phyloP scores from a whole-genome alignment of 2,113 vertebrate species.

The Saiga tatarica region DNA sequence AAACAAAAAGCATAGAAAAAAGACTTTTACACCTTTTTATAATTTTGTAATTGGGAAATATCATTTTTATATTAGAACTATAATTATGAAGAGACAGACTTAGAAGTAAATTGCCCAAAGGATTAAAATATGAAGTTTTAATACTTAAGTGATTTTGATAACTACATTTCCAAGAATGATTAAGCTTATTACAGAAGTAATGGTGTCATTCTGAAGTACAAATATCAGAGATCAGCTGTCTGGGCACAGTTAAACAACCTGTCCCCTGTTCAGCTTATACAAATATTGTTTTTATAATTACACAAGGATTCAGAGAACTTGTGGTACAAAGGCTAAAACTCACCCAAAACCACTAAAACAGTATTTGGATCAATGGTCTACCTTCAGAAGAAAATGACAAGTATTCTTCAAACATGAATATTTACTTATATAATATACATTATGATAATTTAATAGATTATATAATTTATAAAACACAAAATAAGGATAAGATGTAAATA shows the following conservation, averaged over 20 bases:
- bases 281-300: slow-evolving; percentile 49
- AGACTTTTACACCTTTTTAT: not conserved
- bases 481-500: not conserved
- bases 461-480: not conserved
- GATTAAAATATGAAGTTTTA: not conserved
- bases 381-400: not conserved
- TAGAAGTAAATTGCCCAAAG: slow-evolving; percentile 15
- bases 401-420: not conserved
- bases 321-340: slow-evolving; percentile 51
- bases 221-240: not conserved
- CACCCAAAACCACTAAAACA: not conserved
- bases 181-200: slow-evolving; percentile 2
- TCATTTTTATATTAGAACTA: slow-evolving; percentile 11
- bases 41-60: not conserved
- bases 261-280: not conserved
- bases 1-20: not conserved
- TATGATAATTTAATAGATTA: not conserved
- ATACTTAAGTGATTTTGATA: not conserved
- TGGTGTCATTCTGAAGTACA: not conserved
- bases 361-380: not conserved
- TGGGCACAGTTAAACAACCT: slow-evolving; percentile 44
- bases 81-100: not conserved
- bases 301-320: slow-evolving; percentile 27
- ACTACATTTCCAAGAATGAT: not conserved
- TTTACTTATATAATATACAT: not conserved